Percentiles rank a stretch among this genome's conserved stretches.
phyloP scores from a whole-genome alignment of 1,140 invertebrate genomes.

The Temnothorax longispinosus region DNA sequence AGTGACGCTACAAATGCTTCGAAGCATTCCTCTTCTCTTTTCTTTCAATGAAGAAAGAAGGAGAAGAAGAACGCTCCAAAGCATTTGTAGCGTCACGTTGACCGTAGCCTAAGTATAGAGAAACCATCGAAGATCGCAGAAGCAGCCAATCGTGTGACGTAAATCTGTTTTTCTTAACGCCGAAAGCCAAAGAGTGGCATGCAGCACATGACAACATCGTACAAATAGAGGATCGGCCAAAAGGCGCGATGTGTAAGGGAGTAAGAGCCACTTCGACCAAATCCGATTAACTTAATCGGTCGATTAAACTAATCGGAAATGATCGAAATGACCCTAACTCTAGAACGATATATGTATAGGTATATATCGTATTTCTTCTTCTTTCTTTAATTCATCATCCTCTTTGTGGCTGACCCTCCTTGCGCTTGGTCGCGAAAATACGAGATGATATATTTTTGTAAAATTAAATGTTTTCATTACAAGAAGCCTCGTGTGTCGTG shows the following conservation, averaged over 20 bases:
- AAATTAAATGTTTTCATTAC: slow-evolving; percentile 35
- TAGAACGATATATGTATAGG: background rate
- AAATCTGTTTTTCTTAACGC: slow-evolving; percentile 22
- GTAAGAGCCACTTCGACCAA: too few species aligned
- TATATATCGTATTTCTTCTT: background rate
- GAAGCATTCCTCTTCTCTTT: too few species aligned
- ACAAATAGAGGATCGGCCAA: slow-evolving; percentile 35
- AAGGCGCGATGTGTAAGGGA: background rate
- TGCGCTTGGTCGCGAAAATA: slow-evolving; percentile 14
- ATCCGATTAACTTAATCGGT: too few species aligned
- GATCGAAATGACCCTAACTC: background rate
- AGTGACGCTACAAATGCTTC: too few species aligned
- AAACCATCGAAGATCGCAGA: slow-evolving; percentile 23
- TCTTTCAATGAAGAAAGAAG: too few species aligned
- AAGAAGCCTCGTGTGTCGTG: slow-evolving; percentile 42
- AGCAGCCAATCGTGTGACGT: slow-evolving; percentile 36
- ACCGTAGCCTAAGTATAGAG: background rate
- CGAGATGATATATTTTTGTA: slow-evolving; percentile 18
- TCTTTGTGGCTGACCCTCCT: slow-evolving; percentile 33
- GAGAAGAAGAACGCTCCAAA: too few species aligned
- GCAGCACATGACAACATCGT: slow-evolving; percentile 53
- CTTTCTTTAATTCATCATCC: background rate
- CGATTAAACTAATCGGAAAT: too few species aligned
- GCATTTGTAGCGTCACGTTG: too few species aligned
- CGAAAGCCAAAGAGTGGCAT: slow-evolving; percentile 55